These are phyloP conservation scores for Sesia bembeciformis DNA, from an alignment of 2,888 invertebrate genomes.

Conservation along the genomic window DNA sequence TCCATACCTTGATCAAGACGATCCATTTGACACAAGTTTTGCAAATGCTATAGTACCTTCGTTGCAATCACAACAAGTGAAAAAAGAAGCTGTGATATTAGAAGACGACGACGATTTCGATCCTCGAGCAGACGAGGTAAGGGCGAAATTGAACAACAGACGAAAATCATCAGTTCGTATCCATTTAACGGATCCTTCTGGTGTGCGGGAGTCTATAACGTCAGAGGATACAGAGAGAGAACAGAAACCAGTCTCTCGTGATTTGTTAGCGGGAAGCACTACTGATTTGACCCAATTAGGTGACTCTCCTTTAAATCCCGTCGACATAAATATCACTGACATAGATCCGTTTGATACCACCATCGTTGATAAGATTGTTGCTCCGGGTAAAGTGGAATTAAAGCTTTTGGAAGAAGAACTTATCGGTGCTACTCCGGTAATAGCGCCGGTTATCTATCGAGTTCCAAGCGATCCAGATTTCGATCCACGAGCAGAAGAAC, in stretches of 20 bases:
- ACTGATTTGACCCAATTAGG: slow-evolving; percentile 82
- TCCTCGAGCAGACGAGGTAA: slow-evolving; percentile 77
- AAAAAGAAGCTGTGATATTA: slow-evolving; percentile 48
- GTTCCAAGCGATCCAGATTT: slow-evolving; percentile 85
- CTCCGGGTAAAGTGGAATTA: slow-evolving; percentile 85
- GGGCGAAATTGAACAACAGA: slow-evolving; percentile 47
- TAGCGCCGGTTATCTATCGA: slow-evolving; percentile 38
- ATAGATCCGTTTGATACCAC: slow-evolving; percentile 93
- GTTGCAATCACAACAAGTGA: slow-evolving; percentile 44
- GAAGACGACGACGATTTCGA: slow-evolving; percentile 76
- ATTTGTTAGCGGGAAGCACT: slow-evolving; percentile 83
- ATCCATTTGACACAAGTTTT: slow-evolving; percentile 91
- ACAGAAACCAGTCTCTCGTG: slow-evolving; percentile 50
- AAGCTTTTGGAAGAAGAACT: slow-evolving; percentile 86
- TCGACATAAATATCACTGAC: slow-evolving; percentile 68
- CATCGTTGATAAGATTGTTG: slow-evolving; percentile 79
- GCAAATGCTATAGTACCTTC: slow-evolving; percentile 82
- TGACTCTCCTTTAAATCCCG: slow-evolving; percentile 80
- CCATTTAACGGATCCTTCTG: slow-evolving; percentile 77
- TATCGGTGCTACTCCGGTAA: slow-evolving; percentile 67
- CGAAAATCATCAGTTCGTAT: slow-evolving; percentile 73
- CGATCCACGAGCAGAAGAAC: slow-evolving; percentile 84
- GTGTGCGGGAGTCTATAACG: slow-evolving; percentile 73
- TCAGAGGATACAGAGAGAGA: slow-evolving; percentile 63
- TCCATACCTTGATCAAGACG: slow-evolving; percentile 75